phyloP scores from a whole-genome alignment of 1,140 invertebrate species.

The Sarcophaga peregrina region DNA sequence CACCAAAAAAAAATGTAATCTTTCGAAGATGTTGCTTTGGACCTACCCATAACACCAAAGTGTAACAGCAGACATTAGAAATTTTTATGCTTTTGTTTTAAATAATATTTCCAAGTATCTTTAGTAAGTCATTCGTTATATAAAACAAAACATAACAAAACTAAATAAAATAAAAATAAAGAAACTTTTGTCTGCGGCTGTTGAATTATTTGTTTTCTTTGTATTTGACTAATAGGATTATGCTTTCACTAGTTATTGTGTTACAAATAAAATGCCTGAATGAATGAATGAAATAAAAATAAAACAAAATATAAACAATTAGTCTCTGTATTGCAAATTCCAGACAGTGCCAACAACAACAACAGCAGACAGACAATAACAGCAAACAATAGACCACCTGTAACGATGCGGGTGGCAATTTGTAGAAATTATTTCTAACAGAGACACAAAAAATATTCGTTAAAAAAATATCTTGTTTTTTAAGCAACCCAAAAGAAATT shows the following conservation, averaged over 20 bases:
- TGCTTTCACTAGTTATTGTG: conserved; percentile 31
- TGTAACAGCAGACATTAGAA: background rate
- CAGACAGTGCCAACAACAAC: background rate
- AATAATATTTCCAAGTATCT: background rate
- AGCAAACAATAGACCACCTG: conserved; percentile 22
- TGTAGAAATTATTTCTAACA: conserved; percentile 5
- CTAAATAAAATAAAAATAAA: too few species aligned
- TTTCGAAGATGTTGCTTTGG: background rate
- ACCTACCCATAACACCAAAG: conserved; percentile 25
- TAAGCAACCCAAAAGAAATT: background rate
- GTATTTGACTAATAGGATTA: conserved; percentile 34
- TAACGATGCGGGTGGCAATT: conserved; percentile 26
- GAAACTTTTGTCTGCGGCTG: background rate
- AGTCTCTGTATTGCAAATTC: background rate
- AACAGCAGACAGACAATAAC: background rate
- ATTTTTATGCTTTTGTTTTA: background rate
- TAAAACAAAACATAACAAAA: too few species aligned
- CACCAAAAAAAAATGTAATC: background rate
- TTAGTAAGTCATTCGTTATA: conserved; percentile 11
- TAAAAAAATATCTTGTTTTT: background rate
- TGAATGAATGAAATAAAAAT: conserved; percentile 12
- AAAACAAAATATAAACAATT: background rate
- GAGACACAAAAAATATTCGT: background rate
- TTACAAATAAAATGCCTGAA: background rate
- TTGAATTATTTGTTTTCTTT: conserved; percentile 10